Base-by-base conservation (phyloP, 2,797 vertebrate genomes). In the Parauchenoglanis ngamensis region DNA sequence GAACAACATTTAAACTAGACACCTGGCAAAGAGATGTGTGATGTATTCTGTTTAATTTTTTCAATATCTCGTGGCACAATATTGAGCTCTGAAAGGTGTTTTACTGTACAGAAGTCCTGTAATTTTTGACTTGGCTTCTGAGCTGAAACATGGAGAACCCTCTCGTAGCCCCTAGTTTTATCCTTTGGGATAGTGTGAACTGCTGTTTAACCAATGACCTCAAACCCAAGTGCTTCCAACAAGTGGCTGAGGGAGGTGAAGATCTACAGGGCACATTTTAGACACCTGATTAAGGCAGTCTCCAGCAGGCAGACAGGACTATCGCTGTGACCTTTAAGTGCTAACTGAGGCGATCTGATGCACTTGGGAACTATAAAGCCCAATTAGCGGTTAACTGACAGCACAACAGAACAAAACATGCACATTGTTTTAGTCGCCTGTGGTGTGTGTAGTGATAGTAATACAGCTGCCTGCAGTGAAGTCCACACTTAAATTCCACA, bases 331-430 rank as follows among this genome's bases (percentile, higher is more conserved):
- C 83, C 83, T 84, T 84, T 84, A 73, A 73, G 83, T 73, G 52
- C 67, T 84, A 73, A 84, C 59, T 73, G 52, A 40, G 21, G 83
- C 13, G 21, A 84, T 73, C 52, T 84, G 83, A 84, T 84, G 67
- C 83, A 84, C 68, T 73, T 28, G 67, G 83, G 83, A 84, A 84
- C 67, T 73, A 84, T 84, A 73, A 84, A 84, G 68, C 52, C 83
- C 83, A 84, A 73, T 84, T 84, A 84, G 83, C 5, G 68, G 23
- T 57, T 73, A 84, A 84, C 67, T 73, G 52, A 57, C 83, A 84
- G 67, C 83, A 73, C 67, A 84, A 73, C 83, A 73, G 23, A 73
- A 84, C 83, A 84, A 84, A 84, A 84, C 83, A 59, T 56, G 81
- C 21, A n/a, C 31, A 57, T 57, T 70, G 83, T 68, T 68, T 68